Evolutionary conservation across 2,888 invertebrate species (phyloP), one percentile per base, ranked within the genome.

Genomic region (Chromoteleia sp.): DNA sequence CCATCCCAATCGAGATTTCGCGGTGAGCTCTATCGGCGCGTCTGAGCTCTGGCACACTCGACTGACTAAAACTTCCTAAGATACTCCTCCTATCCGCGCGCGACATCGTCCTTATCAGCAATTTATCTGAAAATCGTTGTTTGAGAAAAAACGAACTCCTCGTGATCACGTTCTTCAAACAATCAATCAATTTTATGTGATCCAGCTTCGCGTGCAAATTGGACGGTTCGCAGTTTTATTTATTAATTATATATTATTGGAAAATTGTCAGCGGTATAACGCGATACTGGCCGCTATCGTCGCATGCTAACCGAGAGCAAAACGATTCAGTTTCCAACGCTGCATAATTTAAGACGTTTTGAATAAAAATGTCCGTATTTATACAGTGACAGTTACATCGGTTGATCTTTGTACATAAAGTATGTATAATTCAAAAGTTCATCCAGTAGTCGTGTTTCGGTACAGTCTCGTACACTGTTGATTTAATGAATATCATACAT

Each of bases 1-100:
- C 81, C 61, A 68, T 81, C 73, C 73, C 76, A 73, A 77, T 77
- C 81, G 76, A 73, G 73, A 81, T 76, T 81, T 81, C 36, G 43
- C 76, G 33, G 43, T n/a, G n/a, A 73, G 81, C 77, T 77, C 73
- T 77, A 76, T 81, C 61, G 56, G 30, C 19, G 39, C 45, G n/a
- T 21, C 76, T 50, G 17, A 43, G 10, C 58, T 65, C 71, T 65
- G 71, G 65, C 65, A 71, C 56, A 78, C 71, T 78, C 58, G 45
- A 59, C 39, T 29, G 48, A 63, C 63, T 45, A 41, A 70, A 71
- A 81, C 48, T 70, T 67, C 19, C 36, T 15, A 30, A 61, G 63
- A 39, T 39, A 59, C 67, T 65, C 33, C 10, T 10, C 54, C 54
- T 50, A 78, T 78, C 17, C 71, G 65, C 21, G 65, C 33, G 39